Percentiles rank a stretch among this genome's conserved stretches.
Evolutionary conservation across 1,140 invertebrate species (phyloP).

Genomic region (Acarapis woodi): DNA sequence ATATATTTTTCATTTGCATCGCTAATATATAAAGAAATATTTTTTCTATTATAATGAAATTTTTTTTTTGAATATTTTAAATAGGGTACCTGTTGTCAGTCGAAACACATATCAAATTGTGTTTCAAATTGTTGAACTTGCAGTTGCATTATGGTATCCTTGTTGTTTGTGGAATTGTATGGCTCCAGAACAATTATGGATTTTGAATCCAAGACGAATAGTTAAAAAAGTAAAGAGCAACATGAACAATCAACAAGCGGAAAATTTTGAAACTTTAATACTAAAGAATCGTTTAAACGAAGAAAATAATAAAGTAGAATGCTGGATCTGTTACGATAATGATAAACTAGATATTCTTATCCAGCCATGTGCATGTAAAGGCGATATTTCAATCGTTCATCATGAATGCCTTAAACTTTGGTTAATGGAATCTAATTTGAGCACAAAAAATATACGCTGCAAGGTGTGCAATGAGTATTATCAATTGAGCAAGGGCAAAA

Average conservation of each 20-base stretch:
- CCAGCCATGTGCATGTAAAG: conserved; percentile 59
- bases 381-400: conserved; percentile 62
- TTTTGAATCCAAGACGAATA: conserved; percentile 61
- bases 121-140: conserved; percentile 65
- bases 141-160: conserved; percentile 76
- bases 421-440: conserved; percentile 40
- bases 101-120: conserved; percentile 70
- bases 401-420: conserved; percentile 68
- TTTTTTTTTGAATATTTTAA: conserved; percentile 10
- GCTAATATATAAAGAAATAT: too few relatives aligned
- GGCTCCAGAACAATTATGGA: conserved; percentile 66
- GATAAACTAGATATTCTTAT: conserved; percentile 45
- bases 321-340: conserved; percentile 76
- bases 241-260: conserved; percentile 3
- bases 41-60: not conserved
- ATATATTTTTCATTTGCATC: too few relatives aligned
- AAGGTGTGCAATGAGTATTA: conserved; percentile 38
- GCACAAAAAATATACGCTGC: conserved; percentile 33
- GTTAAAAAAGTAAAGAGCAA: conserved; percentile 27
- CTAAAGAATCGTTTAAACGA: conserved; percentile 5
- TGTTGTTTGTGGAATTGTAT: conserved; percentile 83
- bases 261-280: too few relatives aligned
- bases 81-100: conserved; percentile 49
- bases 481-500: conserved; percentile 39
- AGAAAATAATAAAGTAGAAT: conserved; percentile 23